Percentiles rank a stretch among this genome's conserved stretches.
Evolutionary conservation across 2,888 invertebrate genomes (phyloP).

Genomic region (Pollenia amentaria): DNA sequence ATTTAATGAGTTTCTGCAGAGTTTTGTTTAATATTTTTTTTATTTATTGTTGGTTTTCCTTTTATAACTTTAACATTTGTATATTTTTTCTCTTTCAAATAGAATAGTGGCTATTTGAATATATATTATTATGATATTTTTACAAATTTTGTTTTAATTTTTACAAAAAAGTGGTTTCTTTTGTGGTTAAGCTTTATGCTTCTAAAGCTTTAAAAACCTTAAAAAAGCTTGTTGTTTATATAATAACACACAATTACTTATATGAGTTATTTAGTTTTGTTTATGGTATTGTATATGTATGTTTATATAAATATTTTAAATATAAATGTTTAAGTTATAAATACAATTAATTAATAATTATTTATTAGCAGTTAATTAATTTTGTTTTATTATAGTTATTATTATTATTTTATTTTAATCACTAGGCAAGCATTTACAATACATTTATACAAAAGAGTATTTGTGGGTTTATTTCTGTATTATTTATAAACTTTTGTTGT

Average conservation of each 20-base stretch:
- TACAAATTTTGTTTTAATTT: constrained; percentile 36
- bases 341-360: constrained; percentile 55
- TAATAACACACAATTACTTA: constrained; percentile 19
- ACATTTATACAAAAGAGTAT: constrained; percentile 65
- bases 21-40: not conserved
- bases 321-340: constrained; percentile 52
- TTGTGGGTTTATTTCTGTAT: constrained; percentile 28
- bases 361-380: constrained; percentile 37
- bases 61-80: constrained; percentile 18
- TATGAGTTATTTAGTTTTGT: not conserved
- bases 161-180: constrained; percentile 20
- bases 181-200: constrained; percentile 3
- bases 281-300: not conserved
- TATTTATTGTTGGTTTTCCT: constrained; percentile 1
- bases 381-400: not conserved
- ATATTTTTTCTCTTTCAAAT: not conserved
- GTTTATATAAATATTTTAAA: not conserved
- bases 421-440: constrained; percentile 69
- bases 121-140: constrained; percentile 5
- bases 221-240: constrained; percentile 17
- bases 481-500: constrained; percentile 15
- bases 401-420: constrained; percentile 16
- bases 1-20: not conserved
- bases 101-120: no score
- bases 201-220: constrained; percentile 44